Base-by-base conservation (phyloP, 2,113 vertebrate genomes). In the Collichthys lucidus region DNA sequence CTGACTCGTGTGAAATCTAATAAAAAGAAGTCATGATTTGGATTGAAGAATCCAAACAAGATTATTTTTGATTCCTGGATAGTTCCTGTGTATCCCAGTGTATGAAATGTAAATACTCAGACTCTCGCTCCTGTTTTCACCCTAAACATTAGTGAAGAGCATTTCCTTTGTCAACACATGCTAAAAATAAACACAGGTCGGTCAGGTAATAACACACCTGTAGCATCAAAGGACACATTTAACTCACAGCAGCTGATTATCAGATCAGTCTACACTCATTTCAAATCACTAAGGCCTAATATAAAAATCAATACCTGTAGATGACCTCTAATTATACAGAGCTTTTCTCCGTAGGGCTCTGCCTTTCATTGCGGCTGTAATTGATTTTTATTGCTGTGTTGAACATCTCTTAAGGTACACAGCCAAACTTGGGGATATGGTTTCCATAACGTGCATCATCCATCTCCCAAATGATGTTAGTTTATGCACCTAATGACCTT, bases 301-400 rank as follows among this genome's bases (percentile, higher is more conserved):
- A 29, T 70, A 35, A 22, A 56, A 67, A 71, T 80, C 79, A 64
- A 61, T 72, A 74, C 5, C 44, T 53, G 55, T 35, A 59, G 42
- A 20, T 70, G 29, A 83, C 63, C 76, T 66, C n/a, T 55, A 29
- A 42, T 75, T 59, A 65, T 11, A 78, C n/a, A 20, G n/a, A 52
- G 12, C 15, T 19, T 29, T 66, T 57, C 50, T 79, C 10, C 0
- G 1, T 35, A 52, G 10, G 53, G 24, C 47, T 46, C 55, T 55
- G 26, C 8, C 24, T 68, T 44, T 66, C 11, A 49, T 24, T 22
- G 17, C 3, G 5, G 24, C 31, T 60, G 65, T 47, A 52, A 71
- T 57, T 49, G 29, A 67, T 72, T 82, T 62, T 42, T 40, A 53
- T 59, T 53, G 47, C 46, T 68, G 6, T 52, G 40, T 62, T 40